Base-by-base conservation (phyloP, 1,140 invertebrate genomes). In the Mercenaria mercenaria region DNA sequence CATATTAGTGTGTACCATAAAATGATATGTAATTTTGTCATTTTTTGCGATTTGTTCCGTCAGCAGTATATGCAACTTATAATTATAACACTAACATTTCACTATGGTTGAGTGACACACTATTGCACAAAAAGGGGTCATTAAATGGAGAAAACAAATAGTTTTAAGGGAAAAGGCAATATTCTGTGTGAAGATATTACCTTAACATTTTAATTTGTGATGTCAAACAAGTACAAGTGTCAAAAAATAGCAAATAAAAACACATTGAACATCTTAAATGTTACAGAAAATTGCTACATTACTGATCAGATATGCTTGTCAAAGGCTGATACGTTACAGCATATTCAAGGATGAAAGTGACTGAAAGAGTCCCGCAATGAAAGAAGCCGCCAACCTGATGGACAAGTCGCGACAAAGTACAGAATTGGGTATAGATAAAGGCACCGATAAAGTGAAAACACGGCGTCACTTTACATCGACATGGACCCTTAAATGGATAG, bases 151-250 rank as follows among this genome's bases (percentile, higher is more conserved):
- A n/a, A n/a, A n/a, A n/a, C n/a, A n/a, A n/a, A n/a, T n/a, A n/a
- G n/a, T n/a, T n/a, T n/a, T n/a, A n/a, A n/a, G n/a, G n/a, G n/a
- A n/a, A n/a, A n/a, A n/a, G n/a, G n/a, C n/a, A n/a, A n/a, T n/a
- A n/a, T n/a, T n/a, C n/a, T n/a, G n/a, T n/a, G n/a, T n/a, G n/a
- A n/a, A n/a, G n/a, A n/a, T n/a, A n/a, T n/a, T n/a, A n/a, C n/a
- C n/a, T n/a, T n/a, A n/a, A n/a, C n/a, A 23, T 15, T 39, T 37
- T 72, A 72, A 72, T 72, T 72, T 72, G 34, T 8, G 67, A 39
- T 39, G 67, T 72, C 67, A 72, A 72, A 72, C 34, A 39, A 26
- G 67, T 72, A 72, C 67, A 72, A 72, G 67, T 72, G 67, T 72
- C 67, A 72, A 72, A 67, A 37, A 18, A 39, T 2, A n/a, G 34